Percentiles rank a stretch among this genome's conserved stretches.
Evolutionary conservation across 2,113 vertebrate genomes (phyloP).

Genomic region (Lophius piscatorius): DNA sequence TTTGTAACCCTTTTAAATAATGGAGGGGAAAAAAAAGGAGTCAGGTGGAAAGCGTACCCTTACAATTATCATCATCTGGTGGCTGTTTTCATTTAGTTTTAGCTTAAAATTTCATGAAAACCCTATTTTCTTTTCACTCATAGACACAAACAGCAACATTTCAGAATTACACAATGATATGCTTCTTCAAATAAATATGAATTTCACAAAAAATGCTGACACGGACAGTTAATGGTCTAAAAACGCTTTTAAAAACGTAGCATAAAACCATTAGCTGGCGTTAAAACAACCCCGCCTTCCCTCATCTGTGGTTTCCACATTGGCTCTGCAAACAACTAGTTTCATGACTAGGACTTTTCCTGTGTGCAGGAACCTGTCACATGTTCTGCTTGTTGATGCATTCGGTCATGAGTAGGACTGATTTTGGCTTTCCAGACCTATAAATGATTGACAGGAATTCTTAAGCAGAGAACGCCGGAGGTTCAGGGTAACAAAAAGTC

Average conservation of each 20-base stretch:
- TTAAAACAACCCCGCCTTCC: neutral
- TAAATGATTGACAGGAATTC: constrained; percentile 21
- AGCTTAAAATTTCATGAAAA: constrained; percentile 57
- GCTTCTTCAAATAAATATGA: constrained; percentile 69
- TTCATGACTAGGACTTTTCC: no score
- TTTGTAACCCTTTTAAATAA: constrained; percentile 7
- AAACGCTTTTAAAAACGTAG: constrained; percentile 11
- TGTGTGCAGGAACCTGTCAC: no score
- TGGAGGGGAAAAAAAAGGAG: constrained; percentile 23
- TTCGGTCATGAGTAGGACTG: constrained; percentile 37
- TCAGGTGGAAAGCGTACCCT: constrained; percentile 55
- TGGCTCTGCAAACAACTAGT: constrained; percentile 1
- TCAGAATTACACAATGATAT: constrained; percentile 54
- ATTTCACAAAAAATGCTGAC: constrained; percentile 21
- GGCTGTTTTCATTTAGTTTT: constrained; percentile 26
- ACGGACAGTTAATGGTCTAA: constrained; percentile 22
- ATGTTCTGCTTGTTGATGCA: neutral
- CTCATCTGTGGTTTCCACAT: constrained; percentile 10
- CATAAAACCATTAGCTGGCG: neutral
- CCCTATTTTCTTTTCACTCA: constrained; percentile 33
- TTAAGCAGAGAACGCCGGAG: constrained; percentile 21
- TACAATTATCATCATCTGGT: constrained; percentile 14
- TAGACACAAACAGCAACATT: constrained; percentile 40
- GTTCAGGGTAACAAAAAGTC: constrained; percentile 25
- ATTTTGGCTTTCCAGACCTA: constrained; percentile 13